A percentile compares a stretch with the other conserved stretches of the same genome.
Conservation (phyloP, 1,140 invertebrate species). For the Drosophila navojoa region DNA sequence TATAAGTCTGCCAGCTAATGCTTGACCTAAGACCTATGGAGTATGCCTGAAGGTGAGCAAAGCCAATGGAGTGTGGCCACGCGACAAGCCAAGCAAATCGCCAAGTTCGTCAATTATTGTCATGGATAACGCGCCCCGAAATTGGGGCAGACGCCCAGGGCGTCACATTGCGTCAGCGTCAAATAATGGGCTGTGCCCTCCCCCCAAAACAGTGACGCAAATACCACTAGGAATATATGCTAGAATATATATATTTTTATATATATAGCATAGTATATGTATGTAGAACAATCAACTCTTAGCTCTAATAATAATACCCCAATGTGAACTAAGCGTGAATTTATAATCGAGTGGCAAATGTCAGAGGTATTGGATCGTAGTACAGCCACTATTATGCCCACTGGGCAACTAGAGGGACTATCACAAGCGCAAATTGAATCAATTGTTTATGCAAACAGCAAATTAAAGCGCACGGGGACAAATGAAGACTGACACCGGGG, state of each 20-base stretch:
- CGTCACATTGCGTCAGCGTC: constrained; percentile 50
- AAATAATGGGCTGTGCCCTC: neutral
- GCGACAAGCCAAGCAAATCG: constrained; percentile 59
- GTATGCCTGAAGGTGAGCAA: neutral
- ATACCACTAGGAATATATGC: neutral
- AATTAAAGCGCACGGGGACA: constrained; percentile 36
- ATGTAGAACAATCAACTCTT: neutral
- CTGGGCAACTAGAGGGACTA: constrained; percentile 3
- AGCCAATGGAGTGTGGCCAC: constrained; percentile 68
- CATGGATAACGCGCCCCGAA: constrained; percentile 57
- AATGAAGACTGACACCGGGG: constrained; percentile 56
- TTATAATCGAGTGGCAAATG: neutral
- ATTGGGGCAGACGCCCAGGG: constrained; percentile 54
- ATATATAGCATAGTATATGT: neutral
- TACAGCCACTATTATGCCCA: neutral
- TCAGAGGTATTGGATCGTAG: neutral
- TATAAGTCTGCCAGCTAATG: neutral
- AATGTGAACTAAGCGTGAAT: neutral
- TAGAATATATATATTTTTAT: too few species aligned
- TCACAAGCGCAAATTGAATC: constrained; percentile 72
- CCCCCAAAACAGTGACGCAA: constrained; percentile 14
- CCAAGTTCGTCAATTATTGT: constrained; percentile 71
- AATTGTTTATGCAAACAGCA: constrained; percentile 68
- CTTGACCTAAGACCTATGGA: neutral
- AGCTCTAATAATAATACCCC: neutral